A percentile compares a stretch with the other conserved stretches of the same genome.
These are phyloP conservation scores for Clarias fuscus DNA, from an alignment of 2,797 vertebrate genomes.

Conservation along the genomic window DNA sequence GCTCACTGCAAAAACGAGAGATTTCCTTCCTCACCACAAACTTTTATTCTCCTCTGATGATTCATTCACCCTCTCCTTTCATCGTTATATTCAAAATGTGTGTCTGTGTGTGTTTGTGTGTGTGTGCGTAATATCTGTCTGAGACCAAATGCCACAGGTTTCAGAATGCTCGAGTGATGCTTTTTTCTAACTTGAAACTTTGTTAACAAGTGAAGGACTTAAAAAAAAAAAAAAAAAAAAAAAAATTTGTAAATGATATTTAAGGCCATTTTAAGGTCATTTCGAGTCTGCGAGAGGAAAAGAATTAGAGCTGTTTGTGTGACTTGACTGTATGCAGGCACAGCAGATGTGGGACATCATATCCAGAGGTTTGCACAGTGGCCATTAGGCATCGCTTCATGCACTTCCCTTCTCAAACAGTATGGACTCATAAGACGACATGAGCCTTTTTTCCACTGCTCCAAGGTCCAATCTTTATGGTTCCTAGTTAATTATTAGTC, in stretches of 20 bases:
- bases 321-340: neutral
- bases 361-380: too few species aligned
- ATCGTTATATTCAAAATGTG: conserved; percentile 40
- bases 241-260: neutral
- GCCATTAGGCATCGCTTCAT: too few species aligned
- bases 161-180: conserved; percentile 1
- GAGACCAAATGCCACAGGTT: conserved; percentile 28
- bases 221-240: too few species aligned
- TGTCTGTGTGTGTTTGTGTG: conserved; percentile 28
- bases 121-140: conserved; percentile 20
- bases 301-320: neutral
- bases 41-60: conserved; percentile 46
- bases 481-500: too few species aligned
- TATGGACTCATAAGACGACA: too few species aligned
- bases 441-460: too few species aligned
- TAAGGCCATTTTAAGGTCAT: neutral
- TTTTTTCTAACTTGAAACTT: neutral
- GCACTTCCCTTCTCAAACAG: too few species aligned
- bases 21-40: conserved; percentile 51
- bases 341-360: neutral
- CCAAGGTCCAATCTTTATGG: too few species aligned
- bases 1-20: conserved; percentile 37
- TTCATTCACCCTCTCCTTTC: conserved; percentile 55
- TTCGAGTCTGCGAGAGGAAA: neutral
- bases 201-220: neutral